phyloP scores from a whole-genome alignment of 2,888 invertebrate genomes.

The Drosophila paranaensis region DNA sequence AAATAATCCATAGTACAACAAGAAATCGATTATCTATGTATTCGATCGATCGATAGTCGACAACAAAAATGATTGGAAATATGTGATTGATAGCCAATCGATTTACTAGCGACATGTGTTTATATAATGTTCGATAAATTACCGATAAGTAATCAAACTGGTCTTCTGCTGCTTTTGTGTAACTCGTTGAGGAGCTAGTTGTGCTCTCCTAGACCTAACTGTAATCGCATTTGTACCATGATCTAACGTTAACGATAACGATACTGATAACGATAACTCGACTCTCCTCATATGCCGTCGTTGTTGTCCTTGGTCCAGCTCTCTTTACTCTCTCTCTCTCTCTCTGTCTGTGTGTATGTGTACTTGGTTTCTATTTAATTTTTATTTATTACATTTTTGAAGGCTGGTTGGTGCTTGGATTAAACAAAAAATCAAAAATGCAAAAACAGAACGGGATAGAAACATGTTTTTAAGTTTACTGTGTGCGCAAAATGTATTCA shows the following conservation, averaged over 20 bases:
- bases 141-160: slow-evolving; percentile 17
- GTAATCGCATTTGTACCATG: slow-evolving; percentile 34
- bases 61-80: not conserved
- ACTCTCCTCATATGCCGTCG: slow-evolving; percentile 44
- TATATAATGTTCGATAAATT: slow-evolving; percentile 9
- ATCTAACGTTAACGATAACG: slow-evolving; percentile 40
- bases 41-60: not conserved
- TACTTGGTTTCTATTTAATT: slow-evolving; percentile 37
- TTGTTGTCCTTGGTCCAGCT: slow-evolving; percentile 42
- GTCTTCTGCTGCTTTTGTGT: slow-evolving; percentile 47
- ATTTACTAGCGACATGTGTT: slow-evolving; percentile 1
- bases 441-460: slow-evolving; percentile 58
- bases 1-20: not conserved
- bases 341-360: slow-evolving; percentile 42
- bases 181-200: slow-evolving; percentile 33
- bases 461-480: slow-evolving; percentile 68
- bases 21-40: not conserved
- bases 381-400: slow-evolving; percentile 55
- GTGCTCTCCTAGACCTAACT: slow-evolving; percentile 29
- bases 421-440: slow-evolving; percentile 46
- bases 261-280: slow-evolving; percentile 42
- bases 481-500: slow-evolving; percentile 79
- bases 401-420: slow-evolving; percentile 83
- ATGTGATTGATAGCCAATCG: not conserved
- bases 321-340: slow-evolving; percentile 8